Percentiles rank a stretch among this genome's conserved stretches.
phyloP scores from a whole-genome alignment of 2,113 vertebrate genomes.

The Apodemus sylvaticus region DNA sequence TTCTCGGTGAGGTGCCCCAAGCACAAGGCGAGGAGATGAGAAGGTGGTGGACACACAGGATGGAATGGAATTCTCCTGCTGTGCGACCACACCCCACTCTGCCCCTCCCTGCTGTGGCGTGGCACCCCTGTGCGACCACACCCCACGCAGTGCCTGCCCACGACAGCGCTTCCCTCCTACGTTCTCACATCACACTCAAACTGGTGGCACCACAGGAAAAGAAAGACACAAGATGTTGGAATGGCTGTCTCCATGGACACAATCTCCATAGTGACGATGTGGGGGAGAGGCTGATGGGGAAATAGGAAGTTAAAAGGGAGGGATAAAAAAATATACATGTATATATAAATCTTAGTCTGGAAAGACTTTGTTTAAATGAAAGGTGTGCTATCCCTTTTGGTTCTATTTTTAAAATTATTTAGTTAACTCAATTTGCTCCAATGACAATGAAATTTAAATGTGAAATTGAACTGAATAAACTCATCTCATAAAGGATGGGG shows the following conservation, averaged over 20 bases:
- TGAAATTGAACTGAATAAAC: conserved; percentile 79
- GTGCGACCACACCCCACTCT: conserved; percentile 83
- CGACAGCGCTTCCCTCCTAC: conserved; percentile 87
- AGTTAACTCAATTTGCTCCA: conserved; percentile 79
- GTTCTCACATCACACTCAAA: conserved; percentile 86
- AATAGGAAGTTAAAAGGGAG: conserved; percentile 85
- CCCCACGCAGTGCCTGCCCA: neutral
- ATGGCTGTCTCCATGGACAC: conserved; percentile 91
- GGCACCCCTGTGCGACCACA: too few species aligned
- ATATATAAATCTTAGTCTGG: conserved; percentile 91
- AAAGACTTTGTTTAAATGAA: conserved; percentile 92
- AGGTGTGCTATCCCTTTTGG: conserved; percentile 91
- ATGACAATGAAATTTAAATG: conserved; percentile 78
- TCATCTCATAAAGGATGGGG: conserved; percentile 70
- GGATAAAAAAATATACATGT: conserved; percentile 89
- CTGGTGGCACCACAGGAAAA: conserved; percentile 85
- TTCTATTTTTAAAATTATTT: conserved; percentile 83
- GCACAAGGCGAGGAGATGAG: conserved; percentile 94
- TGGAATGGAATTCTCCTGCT: conserved; percentile 83
- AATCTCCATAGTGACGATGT: conserved; percentile 90
- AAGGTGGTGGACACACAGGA: conserved; percentile 81
- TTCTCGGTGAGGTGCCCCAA: conserved; percentile 99
- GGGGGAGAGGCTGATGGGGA: conserved; percentile 82
- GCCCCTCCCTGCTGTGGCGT: conserved; percentile 42
- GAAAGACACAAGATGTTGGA: conserved; percentile 87